These are phyloP conservation scores for Varanus komodoensis DNA, from an alignment of 2,113 vertebrate species.

Conservation along the genomic window DNA sequence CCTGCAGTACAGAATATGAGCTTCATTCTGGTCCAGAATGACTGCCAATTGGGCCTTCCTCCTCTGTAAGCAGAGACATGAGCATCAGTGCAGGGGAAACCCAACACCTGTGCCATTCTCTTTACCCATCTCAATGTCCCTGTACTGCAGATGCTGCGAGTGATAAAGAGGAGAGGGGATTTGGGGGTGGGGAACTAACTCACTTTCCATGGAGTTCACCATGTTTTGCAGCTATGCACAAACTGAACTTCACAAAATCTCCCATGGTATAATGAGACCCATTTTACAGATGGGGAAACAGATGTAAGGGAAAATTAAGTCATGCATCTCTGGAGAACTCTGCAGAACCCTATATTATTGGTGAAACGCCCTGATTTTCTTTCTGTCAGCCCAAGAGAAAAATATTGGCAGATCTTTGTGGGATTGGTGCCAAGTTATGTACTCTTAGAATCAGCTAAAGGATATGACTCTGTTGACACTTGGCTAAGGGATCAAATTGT, in stretches of 20 bases:
- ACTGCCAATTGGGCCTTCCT: background rate
- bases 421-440: background rate
- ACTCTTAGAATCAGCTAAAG: conserved; percentile 12
- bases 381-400: background rate
- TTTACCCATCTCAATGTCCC: background rate
- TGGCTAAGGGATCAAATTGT: background rate
- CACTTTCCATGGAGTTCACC: background rate
- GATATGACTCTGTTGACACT: conserved; percentile 1
- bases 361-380: background rate
- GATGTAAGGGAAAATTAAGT: conserved; percentile 40
- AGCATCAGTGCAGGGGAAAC: background rate
- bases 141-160: background rate
- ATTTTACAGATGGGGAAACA: conserved; percentile 43
- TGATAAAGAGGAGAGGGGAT: background rate
- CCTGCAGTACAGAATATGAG: background rate
- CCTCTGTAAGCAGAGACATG: background rate
- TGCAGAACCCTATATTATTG: background rate
- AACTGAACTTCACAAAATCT: conserved; percentile 26
- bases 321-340: conserved; percentile 4
- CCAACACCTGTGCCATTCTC: background rate
- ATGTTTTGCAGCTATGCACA: background rate
- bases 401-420: background rate
- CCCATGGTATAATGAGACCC: background rate
- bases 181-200: too few species aligned
- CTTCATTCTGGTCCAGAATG: background rate